Conservation (phyloP, 2,888 invertebrate species). For the Platypus cylindrus region DNA sequence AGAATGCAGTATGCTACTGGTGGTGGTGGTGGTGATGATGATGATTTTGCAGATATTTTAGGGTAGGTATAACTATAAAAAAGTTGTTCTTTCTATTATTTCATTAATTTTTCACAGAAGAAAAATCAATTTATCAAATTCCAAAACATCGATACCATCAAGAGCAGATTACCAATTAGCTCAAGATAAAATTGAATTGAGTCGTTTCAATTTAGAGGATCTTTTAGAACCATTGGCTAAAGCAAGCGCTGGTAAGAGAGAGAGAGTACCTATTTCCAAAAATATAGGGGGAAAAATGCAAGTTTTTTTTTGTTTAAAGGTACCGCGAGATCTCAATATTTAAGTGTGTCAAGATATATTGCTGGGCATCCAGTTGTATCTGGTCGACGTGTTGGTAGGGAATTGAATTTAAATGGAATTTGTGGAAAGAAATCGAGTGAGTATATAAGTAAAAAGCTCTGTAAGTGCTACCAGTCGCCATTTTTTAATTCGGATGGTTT, state of each 20-base stretch:
- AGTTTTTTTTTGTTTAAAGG: slow-evolving; percentile 7
- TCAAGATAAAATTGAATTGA: slow-evolving; percentile 33
- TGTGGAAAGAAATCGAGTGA: slow-evolving; percentile 20
- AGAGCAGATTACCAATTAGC: slow-evolving; percentile 6
- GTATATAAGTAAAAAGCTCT: no score
- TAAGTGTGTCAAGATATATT: slow-evolving; percentile 67
- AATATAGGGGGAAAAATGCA: neutral
- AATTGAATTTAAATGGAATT: slow-evolving; percentile 24
- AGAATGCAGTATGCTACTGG: slow-evolving; percentile 28
- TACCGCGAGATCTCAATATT: slow-evolving; percentile 58
- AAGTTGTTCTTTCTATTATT: neutral
- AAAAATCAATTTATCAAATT: slow-evolving; percentile 13
- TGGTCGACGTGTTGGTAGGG: slow-evolving; percentile 24
- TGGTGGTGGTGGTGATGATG: slow-evolving; percentile 35
- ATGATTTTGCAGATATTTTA: slow-evolving; percentile 58
- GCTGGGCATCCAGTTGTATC: slow-evolving; percentile 43
- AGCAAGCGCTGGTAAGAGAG: slow-evolving; percentile 27
- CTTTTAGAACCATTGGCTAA: slow-evolving; percentile 32
- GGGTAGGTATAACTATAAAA: slow-evolving; percentile 41
- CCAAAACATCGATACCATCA: no score
- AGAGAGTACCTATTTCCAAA: neutral
- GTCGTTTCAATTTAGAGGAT: slow-evolving; percentile 37
- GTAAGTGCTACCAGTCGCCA: no score
- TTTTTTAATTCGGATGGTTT: no score
- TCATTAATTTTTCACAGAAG: slow-evolving; percentile 9